Base-by-base conservation (phyloP, 2,797 vertebrate genomes). In the Ptychobarbus kaznakovi region DNA sequence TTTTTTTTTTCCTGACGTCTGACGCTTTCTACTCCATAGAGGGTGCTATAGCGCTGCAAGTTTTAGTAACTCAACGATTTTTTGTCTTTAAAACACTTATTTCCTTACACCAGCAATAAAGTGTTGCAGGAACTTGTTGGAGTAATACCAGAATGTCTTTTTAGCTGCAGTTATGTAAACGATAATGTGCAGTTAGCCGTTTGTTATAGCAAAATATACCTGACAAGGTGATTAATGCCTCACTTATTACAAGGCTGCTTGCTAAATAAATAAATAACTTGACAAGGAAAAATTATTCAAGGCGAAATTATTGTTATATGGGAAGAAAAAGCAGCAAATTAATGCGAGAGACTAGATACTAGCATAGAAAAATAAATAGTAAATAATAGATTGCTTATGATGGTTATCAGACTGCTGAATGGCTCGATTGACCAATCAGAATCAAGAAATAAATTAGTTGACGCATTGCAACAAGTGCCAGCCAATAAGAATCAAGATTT, bases 1-100 rank as follows among this genome's bases (percentile, higher is more conserved):
- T 79, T 80, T 61, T 86, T 69, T 86, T 69, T 69, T 66, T 51
- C 70, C 44, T 38, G 18, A 56, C 35, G 35, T 87, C 11, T 69
- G 6, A 42, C 20, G 1, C 70, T 44, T 83, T 58, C 1, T 32
- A 35, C 25, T 61, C 38, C 69, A 69, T 63, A 11, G 28, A 32
- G 32, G 32, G 32, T 32, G 32, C 32, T 32, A 32, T 32, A 32
- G 32, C 1, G 35, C 0, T 38, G 35, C 35, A 38, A 38, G 35
- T 38, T 38, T 38, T 0, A 38, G 0, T 38, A 35, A 11, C 46
- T 51, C 0, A 0, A 18, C 22, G n/a, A 32, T n/a, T 6, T 18
- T 49, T 16, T 46, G 10, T 13, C 18, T 13, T 56, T 9, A 38
- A 56, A 56, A 40, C 51, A 40, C 20, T 42, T 9, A 35, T 35